These are phyloP conservation scores for Hirtodrosophila duncani DNA, from an alignment of 2,888 invertebrate species.

Conservation along the genomic window DNA sequence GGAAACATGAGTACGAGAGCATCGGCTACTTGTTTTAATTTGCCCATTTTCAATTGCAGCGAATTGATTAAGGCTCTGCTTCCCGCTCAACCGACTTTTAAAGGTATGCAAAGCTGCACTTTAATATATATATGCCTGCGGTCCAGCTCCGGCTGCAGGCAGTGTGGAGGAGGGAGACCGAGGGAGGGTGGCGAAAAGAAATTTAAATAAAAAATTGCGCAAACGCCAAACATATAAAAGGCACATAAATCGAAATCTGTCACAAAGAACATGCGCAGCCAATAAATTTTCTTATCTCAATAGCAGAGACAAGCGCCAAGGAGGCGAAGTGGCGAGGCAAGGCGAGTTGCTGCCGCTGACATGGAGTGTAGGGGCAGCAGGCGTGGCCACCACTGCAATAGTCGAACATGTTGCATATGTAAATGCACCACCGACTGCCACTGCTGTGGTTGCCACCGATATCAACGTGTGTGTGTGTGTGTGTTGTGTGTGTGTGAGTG, in stretches of 20 bases:
- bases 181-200: constrained; percentile 2
- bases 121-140: too few relatives aligned
- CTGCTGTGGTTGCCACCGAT: constrained; percentile 4
- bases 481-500: constrained; percentile 23
- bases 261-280: constrained; percentile 72
- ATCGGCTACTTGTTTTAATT: constrained; percentile 20
- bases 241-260: constrained; percentile 74
- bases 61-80: constrained; percentile 33
- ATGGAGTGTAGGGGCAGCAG: constrained; percentile 9
- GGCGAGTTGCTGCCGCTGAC: neutral
- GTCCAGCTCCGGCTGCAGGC: too few relatives aligned
- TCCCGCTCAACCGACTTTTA: neutral
- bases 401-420: constrained; percentile 67
- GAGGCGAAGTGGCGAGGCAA: constrained; percentile 27
- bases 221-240: constrained; percentile 49
- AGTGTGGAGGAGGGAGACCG: constrained; percentile 16
- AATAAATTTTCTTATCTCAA: constrained; percentile 75
- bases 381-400: constrained; percentile 37
- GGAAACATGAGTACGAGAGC: too few relatives aligned
- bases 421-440: constrained; percentile 18
- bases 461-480: constrained; percentile 5
- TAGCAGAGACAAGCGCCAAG: constrained; percentile 70
- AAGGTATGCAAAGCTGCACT: constrained; percentile 25
- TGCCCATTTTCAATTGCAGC: constrained; percentile 43
- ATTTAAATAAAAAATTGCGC: constrained; percentile 41